A percentile compares a stretch with the other conserved stretches of the same genome.
phyloP scores from a whole-genome alignment of 2,113 vertebrate genomes.

The Oreamnos americanus region DNA sequence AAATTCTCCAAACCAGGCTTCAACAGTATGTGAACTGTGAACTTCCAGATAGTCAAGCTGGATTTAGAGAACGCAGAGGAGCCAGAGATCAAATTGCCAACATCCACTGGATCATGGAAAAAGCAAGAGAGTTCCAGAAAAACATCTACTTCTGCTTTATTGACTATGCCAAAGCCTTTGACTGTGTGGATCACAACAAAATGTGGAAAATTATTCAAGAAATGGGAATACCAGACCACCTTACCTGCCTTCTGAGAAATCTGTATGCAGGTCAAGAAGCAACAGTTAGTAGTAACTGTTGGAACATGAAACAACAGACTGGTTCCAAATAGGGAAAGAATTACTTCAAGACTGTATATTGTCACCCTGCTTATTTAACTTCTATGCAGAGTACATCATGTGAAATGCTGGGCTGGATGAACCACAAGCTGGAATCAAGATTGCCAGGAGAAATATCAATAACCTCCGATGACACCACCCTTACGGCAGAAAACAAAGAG shows the following conservation, averaged over 20 bases:
- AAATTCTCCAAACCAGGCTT: neutral
- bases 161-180: neutral
- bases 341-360: neutral
- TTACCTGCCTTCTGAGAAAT: neutral
- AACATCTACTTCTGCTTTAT: neutral
- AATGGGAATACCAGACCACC: neutral
- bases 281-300: neutral
- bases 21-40: neutral
- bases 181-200: neutral
- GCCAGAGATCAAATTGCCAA: neutral
- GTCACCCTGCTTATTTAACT: neutral
- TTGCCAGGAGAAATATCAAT: neutral
- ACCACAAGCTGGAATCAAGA: neutral
- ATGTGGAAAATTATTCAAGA: neutral
- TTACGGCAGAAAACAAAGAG: neutral
- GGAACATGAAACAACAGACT: neutral
- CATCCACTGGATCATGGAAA: neutral
- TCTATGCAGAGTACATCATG: neutral
- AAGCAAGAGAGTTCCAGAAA: neutral
- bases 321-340: neutral
- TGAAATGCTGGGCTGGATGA: neutral
- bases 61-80: rapidly evolving
- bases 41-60: neutral
- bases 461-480: neutral
- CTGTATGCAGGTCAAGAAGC: neutral